A percentile compares a stretch with the other conserved stretches of the same genome.
These are phyloP conservation scores for Clinocottus analis DNA, from an alignment of 2,113 vertebrate species.

Conservation along the genomic window DNA sequence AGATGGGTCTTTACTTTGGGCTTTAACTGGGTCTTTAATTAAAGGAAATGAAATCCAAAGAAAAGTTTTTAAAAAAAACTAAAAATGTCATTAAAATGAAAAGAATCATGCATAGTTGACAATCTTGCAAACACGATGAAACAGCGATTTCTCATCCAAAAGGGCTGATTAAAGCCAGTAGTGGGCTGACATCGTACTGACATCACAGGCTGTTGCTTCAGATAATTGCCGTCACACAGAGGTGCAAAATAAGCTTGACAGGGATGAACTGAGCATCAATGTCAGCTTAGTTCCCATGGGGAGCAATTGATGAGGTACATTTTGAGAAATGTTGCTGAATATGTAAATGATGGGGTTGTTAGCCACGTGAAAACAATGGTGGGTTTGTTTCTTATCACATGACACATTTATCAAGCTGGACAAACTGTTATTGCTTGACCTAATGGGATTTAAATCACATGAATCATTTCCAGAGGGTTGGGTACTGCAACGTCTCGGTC, in stretches of 20 bases:
- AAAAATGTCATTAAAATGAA: not conserved
- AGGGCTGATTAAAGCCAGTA: conserved; percentile 23
- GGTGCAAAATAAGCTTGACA: not conserved
- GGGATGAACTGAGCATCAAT: not conserved
- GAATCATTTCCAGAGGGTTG: not conserved
- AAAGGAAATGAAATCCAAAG: not conserved
- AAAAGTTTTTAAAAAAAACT: not conserved
- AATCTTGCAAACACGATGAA: not conserved
- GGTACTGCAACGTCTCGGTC: not conserved
- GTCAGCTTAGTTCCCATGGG: not conserved
- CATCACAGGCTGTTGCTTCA: not conserved
- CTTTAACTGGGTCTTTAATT: not conserved
- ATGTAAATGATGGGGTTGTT: not conserved
- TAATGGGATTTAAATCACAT: not conserved
- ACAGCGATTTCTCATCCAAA: not conserved
- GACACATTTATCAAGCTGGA: not conserved
- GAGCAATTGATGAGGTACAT: not conserved
- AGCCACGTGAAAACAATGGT: not conserved
- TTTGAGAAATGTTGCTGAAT: not conserved
- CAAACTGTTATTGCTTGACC: not conserved
- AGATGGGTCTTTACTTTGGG: not conserved
- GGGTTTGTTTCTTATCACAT: not conserved
- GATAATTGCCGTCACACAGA: conserved; percentile 27
- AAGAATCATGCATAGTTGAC: not conserved
- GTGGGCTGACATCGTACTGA: not conserved